Conservation (phyloP, 1,140 invertebrate species). For the Samia ricini region DNA sequence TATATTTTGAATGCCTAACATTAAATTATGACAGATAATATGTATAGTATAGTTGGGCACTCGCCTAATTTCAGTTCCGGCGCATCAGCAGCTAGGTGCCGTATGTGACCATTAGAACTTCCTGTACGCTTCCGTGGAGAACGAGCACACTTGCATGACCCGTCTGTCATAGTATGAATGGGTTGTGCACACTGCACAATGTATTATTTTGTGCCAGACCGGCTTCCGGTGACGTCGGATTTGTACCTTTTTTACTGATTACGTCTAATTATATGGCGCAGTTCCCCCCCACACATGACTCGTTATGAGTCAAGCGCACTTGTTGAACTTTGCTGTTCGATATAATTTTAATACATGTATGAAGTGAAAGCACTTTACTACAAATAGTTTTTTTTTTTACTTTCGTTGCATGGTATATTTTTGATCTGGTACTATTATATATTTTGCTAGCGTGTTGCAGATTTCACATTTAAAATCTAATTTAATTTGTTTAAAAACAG, state of each 20-base stretch:
- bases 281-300: conserved; percentile 60
- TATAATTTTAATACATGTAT: background rate
- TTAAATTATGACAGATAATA: conserved; percentile 4
- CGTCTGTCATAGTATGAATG: conserved; percentile 58
- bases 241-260: conserved; percentile 72
- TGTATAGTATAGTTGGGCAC: conserved; percentile 36
- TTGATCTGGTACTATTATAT: background rate
- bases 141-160: conserved; percentile 49
- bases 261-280: conserved; percentile 73
- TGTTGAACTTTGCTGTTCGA: background rate
- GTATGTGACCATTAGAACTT: conserved; percentile 58
- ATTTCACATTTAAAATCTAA: no score
- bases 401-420: background rate
- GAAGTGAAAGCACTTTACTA: background rate
- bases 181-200: conserved; percentile 59
- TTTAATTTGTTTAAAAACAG: no score
- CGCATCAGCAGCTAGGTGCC: conserved; percentile 37
- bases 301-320: conserved; percentile 53
- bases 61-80: conserved; percentile 49
- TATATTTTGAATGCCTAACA: background rate
- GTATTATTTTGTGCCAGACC: conserved; percentile 64
- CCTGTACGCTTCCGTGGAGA: conserved; percentile 53
- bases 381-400: background rate
- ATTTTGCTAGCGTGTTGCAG: no score
- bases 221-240: conserved; percentile 71